Evolutionary conservation across 2,113 vertebrate species (phyloP).

Genomic region (Coturnix japonica): DNA sequence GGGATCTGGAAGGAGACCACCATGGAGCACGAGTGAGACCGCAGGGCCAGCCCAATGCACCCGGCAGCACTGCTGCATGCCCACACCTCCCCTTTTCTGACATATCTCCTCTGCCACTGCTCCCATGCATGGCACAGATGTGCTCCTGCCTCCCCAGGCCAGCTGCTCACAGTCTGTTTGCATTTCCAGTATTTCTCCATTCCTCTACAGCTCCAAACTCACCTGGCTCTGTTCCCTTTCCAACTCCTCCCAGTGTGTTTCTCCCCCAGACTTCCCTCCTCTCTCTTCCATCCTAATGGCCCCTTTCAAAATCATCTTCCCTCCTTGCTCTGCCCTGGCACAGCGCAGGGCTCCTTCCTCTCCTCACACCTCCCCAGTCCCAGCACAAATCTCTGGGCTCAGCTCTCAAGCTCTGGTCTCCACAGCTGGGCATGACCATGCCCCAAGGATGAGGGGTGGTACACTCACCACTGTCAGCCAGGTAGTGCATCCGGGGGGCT

Average conservation of each 20-base stretch:
- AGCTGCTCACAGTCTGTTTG: neutral
- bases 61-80: neutral
- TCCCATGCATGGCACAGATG: neutral
- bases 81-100: neutral
- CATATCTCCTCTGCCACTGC: neutral
- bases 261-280: neutral
- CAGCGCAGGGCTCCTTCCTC: neutral
- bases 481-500: slow-evolving; percentile 90
- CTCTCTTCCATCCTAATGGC: neutral
- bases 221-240: neutral
- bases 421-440: too few relatives aligned
- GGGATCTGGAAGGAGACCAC: slow-evolving; percentile 82
- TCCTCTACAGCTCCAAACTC: neutral
- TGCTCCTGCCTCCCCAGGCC: neutral
- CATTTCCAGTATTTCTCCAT: neutral
- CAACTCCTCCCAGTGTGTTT: neutral
- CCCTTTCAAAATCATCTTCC: neutral
- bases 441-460: neutral
- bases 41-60: neutral
- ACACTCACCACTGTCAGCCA: slow-evolving; percentile 89
- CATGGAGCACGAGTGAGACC: neutral
- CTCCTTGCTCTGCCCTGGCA: neutral
- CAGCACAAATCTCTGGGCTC: neutral
- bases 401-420: neutral
- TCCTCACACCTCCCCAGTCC: neutral